Base-by-base conservation (phyloP, 2,113 vertebrate species). In the human region DNA sequence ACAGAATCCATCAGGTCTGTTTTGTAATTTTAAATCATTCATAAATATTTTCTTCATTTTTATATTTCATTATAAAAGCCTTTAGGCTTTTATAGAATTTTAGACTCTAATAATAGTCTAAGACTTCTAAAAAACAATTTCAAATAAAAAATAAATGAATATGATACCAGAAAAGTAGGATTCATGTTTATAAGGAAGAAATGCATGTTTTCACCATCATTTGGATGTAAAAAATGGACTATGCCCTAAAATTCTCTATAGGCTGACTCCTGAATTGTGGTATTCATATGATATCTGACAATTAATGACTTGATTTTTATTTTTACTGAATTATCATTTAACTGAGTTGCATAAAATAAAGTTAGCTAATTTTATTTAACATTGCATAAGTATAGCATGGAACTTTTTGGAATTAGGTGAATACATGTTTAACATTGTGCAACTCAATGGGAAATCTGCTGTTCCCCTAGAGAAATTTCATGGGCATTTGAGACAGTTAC, bases 321-420 rank as follows among this genome's bases (percentile, higher is more conserved):
- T 96, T 90, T 96, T 89, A 68, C 27, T 85, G 48, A 86, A 83
- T 90, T 64, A 14, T 38, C 79, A 80, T 38, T 55, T 70, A 84
- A 68, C 38, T 64, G 55, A 32, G 35, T 72, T 95, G 27, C 35
- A 64, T 85, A 94, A 88, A 72, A 88, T 27, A 17, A 68, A 89
- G 0, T 57, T 72, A 64, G 20, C n/a, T 93, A 35, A n/a, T 82
- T 52, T 89, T 81, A 76, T 27, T 81, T 78, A 66, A 35, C 14
- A 20, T 14, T 45, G 68, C 30, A 10, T 66, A 76, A 75, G 50
- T 45, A 40, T 75, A 82, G 43, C 91, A 16, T 25, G 64, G 50
- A 50, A 57, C 25, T 45, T 93, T 81, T 57, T 32, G 52, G 30
- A 64, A 30, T 7, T 64, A 45, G 22, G 50, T 32, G 59, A 57